These are phyloP conservation scores for Heliothis virescens DNA, from an alignment of 1,140 invertebrate species.

Conservation along the genomic window DNA sequence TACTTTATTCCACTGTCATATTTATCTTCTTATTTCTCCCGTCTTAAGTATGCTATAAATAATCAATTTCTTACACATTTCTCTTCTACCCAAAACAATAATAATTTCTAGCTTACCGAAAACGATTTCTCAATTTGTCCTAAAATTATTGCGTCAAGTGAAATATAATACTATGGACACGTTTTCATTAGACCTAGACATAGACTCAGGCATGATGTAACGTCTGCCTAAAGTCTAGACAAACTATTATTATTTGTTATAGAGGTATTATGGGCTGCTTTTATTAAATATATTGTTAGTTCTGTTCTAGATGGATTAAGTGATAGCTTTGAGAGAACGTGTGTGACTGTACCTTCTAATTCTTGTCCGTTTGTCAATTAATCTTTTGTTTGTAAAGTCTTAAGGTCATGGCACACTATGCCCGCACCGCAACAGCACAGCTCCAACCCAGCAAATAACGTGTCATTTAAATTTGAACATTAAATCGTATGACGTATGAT, in stretches of 20 bases:
- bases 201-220: slow-evolving; percentile 12
- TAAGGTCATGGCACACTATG: too few relatives aligned
- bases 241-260: slow-evolving; percentile 14
- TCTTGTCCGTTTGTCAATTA: too few relatives aligned
- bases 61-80: background rate
- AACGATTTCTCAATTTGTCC: slow-evolving; percentile 26
- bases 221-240: slow-evolving; percentile 2
- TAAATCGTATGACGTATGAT: too few relatives aligned
- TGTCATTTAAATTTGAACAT: too few relatives aligned
- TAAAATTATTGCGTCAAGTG: background rate
- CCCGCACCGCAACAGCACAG: too few relatives aligned
- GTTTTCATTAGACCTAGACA: background rate
- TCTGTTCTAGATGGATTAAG: background rate
- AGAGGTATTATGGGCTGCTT: background rate
- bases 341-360: too few relatives aligned
- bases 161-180: slow-evolving; percentile 15
- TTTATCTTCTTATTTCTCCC: background rate
- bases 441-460: too few relatives aligned
- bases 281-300: background rate
- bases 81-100: background rate
- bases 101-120: background rate
- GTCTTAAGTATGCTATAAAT: background rate
- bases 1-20: background rate
- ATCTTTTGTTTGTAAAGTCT: too few relatives aligned
- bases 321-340: too few relatives aligned